These are phyloP conservation scores for Cryptocephalus moraei DNA, from an alignment of 2,888 invertebrate species.

Conservation along the genomic window DNA sequence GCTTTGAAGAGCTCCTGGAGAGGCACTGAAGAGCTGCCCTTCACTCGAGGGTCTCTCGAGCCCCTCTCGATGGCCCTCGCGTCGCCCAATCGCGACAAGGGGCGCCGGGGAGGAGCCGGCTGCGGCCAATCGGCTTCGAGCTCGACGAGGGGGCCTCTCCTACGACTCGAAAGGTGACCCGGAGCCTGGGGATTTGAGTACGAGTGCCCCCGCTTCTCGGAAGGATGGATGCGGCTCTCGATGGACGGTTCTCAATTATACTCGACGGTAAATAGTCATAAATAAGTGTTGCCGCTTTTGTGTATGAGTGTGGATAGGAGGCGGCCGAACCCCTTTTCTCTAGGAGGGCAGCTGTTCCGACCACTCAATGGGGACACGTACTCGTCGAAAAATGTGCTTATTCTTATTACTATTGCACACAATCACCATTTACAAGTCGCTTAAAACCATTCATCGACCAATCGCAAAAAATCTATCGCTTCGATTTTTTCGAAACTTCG, in stretches of 20 bases:
- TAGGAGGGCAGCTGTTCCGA: conserved; percentile 4
- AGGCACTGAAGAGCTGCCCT: conserved; percentile 36
- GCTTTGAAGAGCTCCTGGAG: conserved; percentile 37
- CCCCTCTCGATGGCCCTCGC: conserved; percentile 29
- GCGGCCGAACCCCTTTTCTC: conserved; percentile 6
- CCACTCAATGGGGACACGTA: conserved; percentile 2
- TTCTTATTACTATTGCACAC: too few species aligned
- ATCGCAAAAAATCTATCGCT: too few species aligned
- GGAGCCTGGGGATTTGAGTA: conserved; percentile 16
- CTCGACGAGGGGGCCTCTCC: conserved; percentile 7
- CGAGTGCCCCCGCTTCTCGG: conserved; percentile 11
- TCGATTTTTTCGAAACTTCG: too few species aligned
- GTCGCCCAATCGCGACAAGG: conserved; percentile 27
- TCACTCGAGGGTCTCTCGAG: conserved; percentile 36
- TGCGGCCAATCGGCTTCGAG: conserved; percentile 26
- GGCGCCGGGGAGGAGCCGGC: conserved; percentile 27
- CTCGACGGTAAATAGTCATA: conserved; percentile 7
- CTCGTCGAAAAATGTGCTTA: too few species aligned
- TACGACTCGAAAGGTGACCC: conserved; percentile 2
- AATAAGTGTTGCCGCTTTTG: conserved; percentile 4
- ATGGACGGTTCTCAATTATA: conserved; percentile 10
- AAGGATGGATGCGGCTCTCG: conserved; percentile 2
- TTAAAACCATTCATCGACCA: too few species aligned
- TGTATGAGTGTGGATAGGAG: conserved; percentile 1
- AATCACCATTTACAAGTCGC: too few species aligned